Base-by-base conservation (phyloP, 2,113 vertebrate species). In the Perca schrenkii region DNA sequence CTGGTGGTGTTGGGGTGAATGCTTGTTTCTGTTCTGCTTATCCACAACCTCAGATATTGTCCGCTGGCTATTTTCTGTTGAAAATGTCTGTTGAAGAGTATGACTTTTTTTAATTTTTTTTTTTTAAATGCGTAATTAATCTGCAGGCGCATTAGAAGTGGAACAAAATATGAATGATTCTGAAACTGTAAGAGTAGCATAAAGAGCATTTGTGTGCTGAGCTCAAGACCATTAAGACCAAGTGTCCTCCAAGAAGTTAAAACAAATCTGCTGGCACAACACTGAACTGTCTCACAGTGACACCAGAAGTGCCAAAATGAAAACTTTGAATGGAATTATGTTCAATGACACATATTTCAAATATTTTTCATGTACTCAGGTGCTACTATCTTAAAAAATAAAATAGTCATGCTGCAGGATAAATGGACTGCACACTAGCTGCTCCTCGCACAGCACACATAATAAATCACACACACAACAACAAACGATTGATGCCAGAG, bases 381-480 rank as follows among this genome's bases (percentile, higher is more conserved):
- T 80, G 71, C 19, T 65, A 31, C 40, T 49, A 74, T 56, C 79
- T 80, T 34, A 73, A 46, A 22, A 72, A 79, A 52, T 43, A 54
- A 25, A 70, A n/a, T 40, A 16, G 19, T 14, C 46, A 70, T 75
- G 36, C 19, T 28, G 64, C 69, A 79, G 80, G 76, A 91, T 87
- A 75, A 92, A 90, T 84, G 81, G 54, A 68, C 85, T 82, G 74
- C 83, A 85, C 87, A 84, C 75, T 56, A 28, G 46, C 78, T 77
- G 66, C 91, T 85, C 88, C 83, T 43, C 10, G 28, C 64, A 79
- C 69, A 65, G 70, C 69, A 73, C 49, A 11, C 76, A 87, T 57
- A 74, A 82, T 73, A 43, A 83, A 84, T 84, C 76, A 62, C 49
- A 47, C 8, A 70, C 8, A 70, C 57, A 79, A 25, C 43, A 71